Base-by-base conservation (phyloP, 2,888 invertebrate species). In the Atrina japonica region DNA sequence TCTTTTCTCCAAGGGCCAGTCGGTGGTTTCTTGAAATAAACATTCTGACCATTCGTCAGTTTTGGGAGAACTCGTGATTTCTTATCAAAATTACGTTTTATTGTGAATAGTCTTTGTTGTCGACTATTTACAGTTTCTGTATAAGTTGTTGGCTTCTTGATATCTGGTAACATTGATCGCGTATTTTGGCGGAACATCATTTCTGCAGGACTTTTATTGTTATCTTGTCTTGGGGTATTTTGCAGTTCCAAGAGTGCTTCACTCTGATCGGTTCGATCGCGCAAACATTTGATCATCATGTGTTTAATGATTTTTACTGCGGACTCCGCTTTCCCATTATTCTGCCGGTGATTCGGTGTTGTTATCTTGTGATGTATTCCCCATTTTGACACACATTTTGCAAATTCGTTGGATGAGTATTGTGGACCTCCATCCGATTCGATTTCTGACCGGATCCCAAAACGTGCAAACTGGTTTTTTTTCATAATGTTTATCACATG, bases 181-280 rank as follows among this genome's bases (percentile, higher is more conserved):
- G 72, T 70, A 41, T 40, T 25, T 23, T 70, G 43, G 6, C 66
- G 56, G 23, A 77, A 72, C 59, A 77, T 55, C 65, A 72, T 72
- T 29, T 75, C 35, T 3, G 58, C 55, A 21, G 74, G 72, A 56
- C 70, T 70, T 6, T 55, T 23, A 16, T 52, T 63, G 5, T 66
- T 73, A 50, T 72, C 67, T 23, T 72, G 66, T 29, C 70, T 30
- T 9, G 74, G 77, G 2, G 70, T 66, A 41, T 69, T 74, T 3
- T 71, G 41, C 18, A 23, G 61, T 23, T 77, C 72, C n/a, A 70
- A 29, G 1, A 74, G 29, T 6, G 67, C 61, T 27, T 43, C 47
- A 41, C 49, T 58, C 6, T 27, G 64, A 25, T 77, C 56, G 3
- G 27, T 23, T 6, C 41, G 18, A 27, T 69, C 66, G 21, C 43